Conservation (phyloP, 1,140 invertebrate genomes). For the Coenobita brevimanus region DNA sequence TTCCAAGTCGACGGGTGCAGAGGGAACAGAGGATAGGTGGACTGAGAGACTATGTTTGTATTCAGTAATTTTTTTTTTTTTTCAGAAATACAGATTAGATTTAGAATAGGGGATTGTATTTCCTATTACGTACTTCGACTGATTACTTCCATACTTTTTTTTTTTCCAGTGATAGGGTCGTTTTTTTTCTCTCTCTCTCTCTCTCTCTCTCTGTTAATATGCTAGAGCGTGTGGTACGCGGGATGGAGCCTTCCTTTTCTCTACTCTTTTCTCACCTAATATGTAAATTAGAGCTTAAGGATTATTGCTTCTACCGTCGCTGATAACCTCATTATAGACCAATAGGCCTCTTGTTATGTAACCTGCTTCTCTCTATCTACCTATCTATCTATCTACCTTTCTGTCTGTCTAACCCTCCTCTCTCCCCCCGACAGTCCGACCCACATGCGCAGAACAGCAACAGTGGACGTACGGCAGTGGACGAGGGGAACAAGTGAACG, state of each 20-base stretch:
- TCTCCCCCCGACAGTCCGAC: constrained; percentile 80
- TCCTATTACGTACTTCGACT: not conserved
- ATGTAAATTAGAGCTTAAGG: too few relatives aligned
- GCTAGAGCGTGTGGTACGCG: too few relatives aligned
- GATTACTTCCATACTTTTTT: not conserved
- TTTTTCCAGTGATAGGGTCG: not conserved
- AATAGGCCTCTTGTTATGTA: not conserved
- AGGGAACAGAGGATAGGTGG: too few relatives aligned
- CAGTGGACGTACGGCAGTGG: constrained; percentile 85
- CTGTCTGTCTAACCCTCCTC: not conserved
- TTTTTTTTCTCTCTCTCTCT: not conserved
- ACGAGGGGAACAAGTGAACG: constrained; percentile 84
- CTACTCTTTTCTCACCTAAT: too few relatives aligned
- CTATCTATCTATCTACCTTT: not conserved
- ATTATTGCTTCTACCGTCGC: too few relatives aligned
- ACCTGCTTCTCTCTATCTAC: not conserved
- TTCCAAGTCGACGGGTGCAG: too few relatives aligned
- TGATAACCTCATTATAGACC: too few relatives aligned
- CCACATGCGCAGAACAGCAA: constrained; percentile 80
- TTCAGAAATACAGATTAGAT: too few relatives aligned
- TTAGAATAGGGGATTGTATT: too few relatives aligned
- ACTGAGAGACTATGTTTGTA: too few relatives aligned
- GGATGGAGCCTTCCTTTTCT: too few relatives aligned
- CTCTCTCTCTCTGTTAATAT: not conserved
- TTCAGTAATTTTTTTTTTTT: not conserved